These are phyloP conservation scores for Rissa tridactyla DNA, from an alignment of 2,113 vertebrate genomes.

Conservation along the genomic window DNA sequence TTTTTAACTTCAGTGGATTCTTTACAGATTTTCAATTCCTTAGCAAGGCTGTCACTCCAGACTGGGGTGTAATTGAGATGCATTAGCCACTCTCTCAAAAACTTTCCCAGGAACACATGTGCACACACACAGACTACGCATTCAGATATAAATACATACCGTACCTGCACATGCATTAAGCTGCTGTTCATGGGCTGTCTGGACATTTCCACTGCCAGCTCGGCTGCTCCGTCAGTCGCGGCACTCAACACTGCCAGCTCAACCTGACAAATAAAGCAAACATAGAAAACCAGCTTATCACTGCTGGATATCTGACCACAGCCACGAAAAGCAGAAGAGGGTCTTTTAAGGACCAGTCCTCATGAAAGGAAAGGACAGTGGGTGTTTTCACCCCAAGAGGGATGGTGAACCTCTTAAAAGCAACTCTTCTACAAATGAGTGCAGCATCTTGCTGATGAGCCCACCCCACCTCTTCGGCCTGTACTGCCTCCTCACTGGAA, in stretches of 20 bases:
- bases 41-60: constrained; percentile 42
- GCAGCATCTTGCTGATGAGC: not conserved
- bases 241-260: not conserved
- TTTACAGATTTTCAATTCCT: constrained; percentile 55
- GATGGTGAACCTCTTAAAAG: not conserved
- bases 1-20: constrained; percentile 44
- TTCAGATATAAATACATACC: constrained; percentile 64
- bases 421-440: not conserved
- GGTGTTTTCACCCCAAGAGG: not conserved
- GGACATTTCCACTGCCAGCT: constrained; percentile 30
- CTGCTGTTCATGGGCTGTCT: constrained; percentile 50
- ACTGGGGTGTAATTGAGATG: constrained; percentile 56
- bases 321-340: not conserved
- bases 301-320: not conserved
- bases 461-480: not conserved
- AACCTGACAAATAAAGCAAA: not conserved
- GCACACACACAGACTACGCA: constrained; percentile 52
- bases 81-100: constrained; percentile 20
- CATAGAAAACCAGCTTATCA: not conserved
- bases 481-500: not conserved
- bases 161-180: constrained; percentile 55
- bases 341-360: constrained; percentile 7
- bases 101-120: constrained; percentile 63
- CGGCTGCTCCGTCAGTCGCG: not conserved
- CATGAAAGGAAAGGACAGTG: not conserved